phyloP scores from a whole-genome alignment of 2,888 invertebrate species.

The Sminthurides aquaticus region DNA sequence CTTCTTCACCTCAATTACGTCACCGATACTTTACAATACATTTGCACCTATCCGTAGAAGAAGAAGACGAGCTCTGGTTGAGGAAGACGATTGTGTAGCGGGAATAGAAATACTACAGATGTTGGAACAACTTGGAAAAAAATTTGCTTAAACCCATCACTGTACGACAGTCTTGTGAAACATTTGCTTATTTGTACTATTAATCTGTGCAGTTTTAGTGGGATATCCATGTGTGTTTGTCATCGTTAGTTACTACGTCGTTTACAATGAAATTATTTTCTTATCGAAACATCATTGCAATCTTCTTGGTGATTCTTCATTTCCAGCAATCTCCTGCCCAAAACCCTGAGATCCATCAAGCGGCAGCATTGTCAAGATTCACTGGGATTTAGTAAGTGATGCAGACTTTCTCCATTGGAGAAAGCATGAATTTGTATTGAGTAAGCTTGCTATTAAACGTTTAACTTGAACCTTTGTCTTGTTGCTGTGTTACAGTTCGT shows the following conservation, averaged over 20 bases:
- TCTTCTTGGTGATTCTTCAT: background rate
- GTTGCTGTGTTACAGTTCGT: conserved; percentile 37
- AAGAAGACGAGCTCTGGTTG: conserved; percentile 7
- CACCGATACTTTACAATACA: conserved; percentile 41
- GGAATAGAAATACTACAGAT: background rate
- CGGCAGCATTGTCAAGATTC: conserved; percentile 35
- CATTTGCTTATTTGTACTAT: background rate
- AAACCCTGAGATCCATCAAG: conserved; percentile 42
- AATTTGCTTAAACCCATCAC: background rate
- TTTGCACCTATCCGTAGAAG: conserved; percentile 40
- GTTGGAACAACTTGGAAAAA: background rate
- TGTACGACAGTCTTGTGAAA: background rate
- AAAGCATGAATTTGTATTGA: too few species aligned
- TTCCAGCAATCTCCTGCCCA: conserved; percentile 13
- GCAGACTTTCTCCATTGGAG: too few species aligned
- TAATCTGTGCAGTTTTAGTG: background rate
- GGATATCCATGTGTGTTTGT: too few species aligned
- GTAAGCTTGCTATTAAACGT: too few species aligned
- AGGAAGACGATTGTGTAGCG: conserved; percentile 9
- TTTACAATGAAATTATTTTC: background rate
- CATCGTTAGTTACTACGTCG: too few species aligned
- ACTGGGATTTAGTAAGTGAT: conserved; percentile 41
- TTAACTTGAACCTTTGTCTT: too few species aligned
- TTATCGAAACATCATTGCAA: background rate
- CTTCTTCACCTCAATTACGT: conserved; percentile 41